Base-by-base conservation (phyloP, 2,797 vertebrate species). In the Tangara arthus region DNA sequence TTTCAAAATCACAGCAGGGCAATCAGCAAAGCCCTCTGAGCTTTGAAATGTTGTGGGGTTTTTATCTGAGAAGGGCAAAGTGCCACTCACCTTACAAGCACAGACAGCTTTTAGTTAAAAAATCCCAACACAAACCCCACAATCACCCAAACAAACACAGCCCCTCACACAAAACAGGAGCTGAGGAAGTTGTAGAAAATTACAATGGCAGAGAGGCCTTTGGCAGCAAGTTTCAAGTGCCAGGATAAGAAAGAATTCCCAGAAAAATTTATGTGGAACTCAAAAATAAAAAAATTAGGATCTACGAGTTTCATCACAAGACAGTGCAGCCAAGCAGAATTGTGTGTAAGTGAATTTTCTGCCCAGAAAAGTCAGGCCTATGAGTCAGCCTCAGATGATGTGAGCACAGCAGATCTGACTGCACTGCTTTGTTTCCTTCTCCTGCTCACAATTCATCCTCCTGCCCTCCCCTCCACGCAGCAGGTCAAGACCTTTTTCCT, bases 301-400 rank as follows among this genome's bases (percentile, higher is more conserved):
- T 69, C 16, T 24, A 35, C 76, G 76, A 41, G 30, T 44, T 87
- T 47, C 81, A 89, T 46, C 35, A 73, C 3, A 7, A 57, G 39
- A 39, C 87, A 90, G 34, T 4, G 32, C 79, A 95, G 89, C 82
- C 83, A 86, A 87, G 65, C 56, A 86, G 53, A 78, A 75, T 11
- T 15, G 44, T 17, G 32, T 10, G 17, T 22, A 61, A 84, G 64
- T 61, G 53, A 27, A 60, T 78, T 87, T 85, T 71, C 47, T 56
- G 85, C 90, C 50, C 78, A 92, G 86, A 94, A 73, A 85, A 96
- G 89, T 41, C 81, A 95, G 78, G 60, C 71, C 71, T 61, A 11
- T 92, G 89, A 96, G 81, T 95, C 94, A 95, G 78, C 78, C 93
- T 46, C 44, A 47, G 68, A 87, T 23, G 82, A 95, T 94, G 92